Evolutionary conservation across 2,888 invertebrate species (phyloP).

Genomic region (Hoplodrina blanda): DNA sequence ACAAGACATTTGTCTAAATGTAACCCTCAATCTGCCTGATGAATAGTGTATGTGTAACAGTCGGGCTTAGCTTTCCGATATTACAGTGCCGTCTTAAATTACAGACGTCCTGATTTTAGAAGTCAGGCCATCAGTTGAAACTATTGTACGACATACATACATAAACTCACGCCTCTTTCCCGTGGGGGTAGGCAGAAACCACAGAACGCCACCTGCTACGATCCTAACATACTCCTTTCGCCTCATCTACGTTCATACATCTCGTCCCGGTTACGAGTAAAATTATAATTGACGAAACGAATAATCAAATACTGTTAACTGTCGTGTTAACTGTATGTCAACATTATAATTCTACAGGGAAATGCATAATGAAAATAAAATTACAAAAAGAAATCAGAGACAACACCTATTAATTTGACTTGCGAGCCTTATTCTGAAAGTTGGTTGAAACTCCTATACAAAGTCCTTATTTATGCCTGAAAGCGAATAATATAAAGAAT

Average conservation of each 20-base stretch:
- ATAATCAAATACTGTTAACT: not conserved
- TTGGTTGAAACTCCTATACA: slow-evolving; percentile 25
- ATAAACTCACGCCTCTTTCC: too few relatives aligned
- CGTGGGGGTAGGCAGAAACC: too few relatives aligned
- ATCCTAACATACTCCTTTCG: too few relatives aligned
- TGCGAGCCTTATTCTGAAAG: slow-evolving; percentile 25
- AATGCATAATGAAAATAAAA: too few relatives aligned
- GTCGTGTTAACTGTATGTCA: too few relatives aligned
- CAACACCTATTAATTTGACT: slow-evolving; percentile 14
- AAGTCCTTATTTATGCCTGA: slow-evolving; percentile 38
- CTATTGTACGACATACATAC: too few relatives aligned
- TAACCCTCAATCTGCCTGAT: slow-evolving; percentile 1
- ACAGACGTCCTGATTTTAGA: slow-evolving; percentile 13
- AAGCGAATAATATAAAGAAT: slow-evolving; percentile 48
- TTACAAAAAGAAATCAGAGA: not conserved
- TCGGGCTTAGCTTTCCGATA: slow-evolving; percentile 1
- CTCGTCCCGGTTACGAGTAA: too few relatives aligned
- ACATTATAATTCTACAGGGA: too few relatives aligned
- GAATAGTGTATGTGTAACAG: slow-evolving; percentile 31
- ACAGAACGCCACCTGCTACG: too few relatives aligned
- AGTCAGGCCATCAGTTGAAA: slow-evolving; percentile 14
- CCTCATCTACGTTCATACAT: too few relatives aligned
- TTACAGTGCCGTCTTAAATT: slow-evolving; percentile 17
- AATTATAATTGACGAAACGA: not conserved
- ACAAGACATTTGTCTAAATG: slow-evolving; percentile 1